Percentiles rank a stretch among this genome's conserved stretches.
These are phyloP conservation scores for Leistus spinibarbis DNA, from an alignment of 2,888 invertebrate genomes.

Conservation along the genomic window DNA sequence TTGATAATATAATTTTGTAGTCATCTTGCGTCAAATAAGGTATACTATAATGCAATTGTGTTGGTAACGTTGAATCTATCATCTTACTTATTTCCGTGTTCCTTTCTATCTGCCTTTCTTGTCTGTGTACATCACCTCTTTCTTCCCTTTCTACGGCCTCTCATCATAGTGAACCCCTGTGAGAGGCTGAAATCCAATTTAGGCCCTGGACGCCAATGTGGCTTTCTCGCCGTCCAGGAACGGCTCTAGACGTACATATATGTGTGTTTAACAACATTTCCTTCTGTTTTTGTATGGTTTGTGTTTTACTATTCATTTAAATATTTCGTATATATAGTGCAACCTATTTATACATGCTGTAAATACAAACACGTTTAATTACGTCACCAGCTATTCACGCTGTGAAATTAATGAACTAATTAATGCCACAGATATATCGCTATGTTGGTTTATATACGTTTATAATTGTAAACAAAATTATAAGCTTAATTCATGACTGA, in stretches of 20 bases:
- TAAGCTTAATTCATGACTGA: neutral
- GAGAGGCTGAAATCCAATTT: conserved; percentile 56
- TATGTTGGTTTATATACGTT: neutral
- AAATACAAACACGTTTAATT: neutral
- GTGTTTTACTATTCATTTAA: neutral
- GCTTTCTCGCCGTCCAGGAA: conserved; percentile 7
- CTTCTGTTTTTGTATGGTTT: neutral
- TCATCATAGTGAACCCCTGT: conserved; percentile 43
- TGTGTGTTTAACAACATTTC: neutral
- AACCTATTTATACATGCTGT: neutral
- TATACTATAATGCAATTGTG: neutral
- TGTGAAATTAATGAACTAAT: neutral
- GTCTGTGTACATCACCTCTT: neutral
- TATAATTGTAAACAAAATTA: neutral
- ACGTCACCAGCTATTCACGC: neutral
- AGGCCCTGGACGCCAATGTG: conserved; percentile 42
- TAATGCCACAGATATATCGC: neutral
- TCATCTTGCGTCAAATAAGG: neutral
- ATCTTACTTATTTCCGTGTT: conserved; percentile 51
- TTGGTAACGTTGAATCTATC: conserved; percentile 48
- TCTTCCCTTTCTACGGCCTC: conserved; percentile 46
- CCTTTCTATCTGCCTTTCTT: conserved; percentile 52
- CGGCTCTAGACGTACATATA: neutral
- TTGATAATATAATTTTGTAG: neutral
- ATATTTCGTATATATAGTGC: too few relatives aligned